Percentiles rank a stretch among this genome's conserved stretches.
Conservation (phyloP, 2,797 vertebrate species). For the Alcedo quadribrachys region DNA sequence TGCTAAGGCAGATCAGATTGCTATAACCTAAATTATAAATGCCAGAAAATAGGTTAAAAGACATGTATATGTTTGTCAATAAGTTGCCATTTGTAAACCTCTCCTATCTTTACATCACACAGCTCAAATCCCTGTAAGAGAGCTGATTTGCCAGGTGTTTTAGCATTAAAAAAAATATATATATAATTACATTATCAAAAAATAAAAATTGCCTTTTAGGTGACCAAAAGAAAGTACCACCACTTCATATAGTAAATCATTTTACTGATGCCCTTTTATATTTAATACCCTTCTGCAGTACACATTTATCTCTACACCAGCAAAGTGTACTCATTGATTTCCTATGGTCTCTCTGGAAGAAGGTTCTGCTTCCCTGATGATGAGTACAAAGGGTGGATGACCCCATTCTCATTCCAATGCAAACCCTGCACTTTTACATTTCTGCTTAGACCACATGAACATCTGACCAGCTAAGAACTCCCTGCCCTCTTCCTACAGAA, state of each 20-base stretch:
- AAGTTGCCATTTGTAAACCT: not conserved
- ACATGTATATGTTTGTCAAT: not conserved
- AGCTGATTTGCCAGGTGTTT: not conserved
- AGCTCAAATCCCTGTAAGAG: not conserved
- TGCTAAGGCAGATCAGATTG: constrained; percentile 7
- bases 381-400: constrained; percentile 89
- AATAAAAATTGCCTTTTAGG: constrained; percentile 72
- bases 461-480: constrained; percentile 55
- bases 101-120: not conserved
- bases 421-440: constrained; percentile 81
- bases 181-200: constrained; percentile 48
- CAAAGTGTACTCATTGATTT: constrained; percentile 91
- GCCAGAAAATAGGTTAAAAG: not conserved
- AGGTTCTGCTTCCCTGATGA: constrained; percentile 86
- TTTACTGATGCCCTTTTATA: constrained; percentile 78
- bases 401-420: constrained; percentile 83
- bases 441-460: constrained; percentile 65
- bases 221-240: constrained; percentile 67
- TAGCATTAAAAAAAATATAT: constrained; percentile 8
- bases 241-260: constrained; percentile 71
- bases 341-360: constrained; percentile 87
- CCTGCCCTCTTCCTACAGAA: constrained; percentile 58
- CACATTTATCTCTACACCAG: constrained; percentile 78
- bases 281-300: constrained; percentile 75
- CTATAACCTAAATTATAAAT: constrained; percentile 8